These are phyloP conservation scores for Orussus abietinus DNA, from an alignment of 1,140 invertebrate species.

Conservation along the genomic window DNA sequence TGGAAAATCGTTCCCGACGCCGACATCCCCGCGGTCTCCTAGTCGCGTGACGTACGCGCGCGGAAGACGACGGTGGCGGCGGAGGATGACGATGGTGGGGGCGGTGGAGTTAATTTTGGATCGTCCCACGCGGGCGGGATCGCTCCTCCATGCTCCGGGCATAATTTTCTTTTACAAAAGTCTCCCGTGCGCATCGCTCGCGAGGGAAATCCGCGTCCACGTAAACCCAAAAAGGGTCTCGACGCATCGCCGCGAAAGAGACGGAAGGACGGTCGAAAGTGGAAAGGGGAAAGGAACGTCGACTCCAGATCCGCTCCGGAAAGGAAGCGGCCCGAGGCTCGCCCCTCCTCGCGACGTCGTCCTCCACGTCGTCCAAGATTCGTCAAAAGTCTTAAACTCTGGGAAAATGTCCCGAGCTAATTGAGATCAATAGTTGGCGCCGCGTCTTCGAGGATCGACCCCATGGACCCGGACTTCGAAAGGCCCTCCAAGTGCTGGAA, in stretches of 20 bases:
- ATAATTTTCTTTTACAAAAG: neutral
- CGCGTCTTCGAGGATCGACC: constrained; percentile 17
- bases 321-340: too few relatives aligned
- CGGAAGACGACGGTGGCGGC: too few relatives aligned
- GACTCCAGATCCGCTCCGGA: too few relatives aligned
- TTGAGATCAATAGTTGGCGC: neutral
- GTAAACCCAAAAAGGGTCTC: too few relatives aligned
- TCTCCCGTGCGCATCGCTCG: too few relatives aligned
- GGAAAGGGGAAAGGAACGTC: too few relatives aligned
- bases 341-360: too few relatives aligned
- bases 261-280: too few relatives aligned
- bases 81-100: neutral
- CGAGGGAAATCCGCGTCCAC: too few relatives aligned
- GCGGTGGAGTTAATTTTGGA: neutral
- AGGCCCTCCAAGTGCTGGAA: constrained; percentile 49
- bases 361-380: neutral
- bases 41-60: neutral
- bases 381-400: neutral
- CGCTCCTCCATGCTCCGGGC: neutral
- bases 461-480: constrained; percentile 23
- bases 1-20: too few relatives aligned
- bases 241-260: neutral
- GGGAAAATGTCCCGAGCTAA: neutral
- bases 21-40: neutral
- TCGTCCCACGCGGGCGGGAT: neutral